Evolutionary conservation across 2,797 vertebrate genomes (phyloP), one percentile per base, ranked within the genome.

Genomic region (Liparis tanakae): DNA sequence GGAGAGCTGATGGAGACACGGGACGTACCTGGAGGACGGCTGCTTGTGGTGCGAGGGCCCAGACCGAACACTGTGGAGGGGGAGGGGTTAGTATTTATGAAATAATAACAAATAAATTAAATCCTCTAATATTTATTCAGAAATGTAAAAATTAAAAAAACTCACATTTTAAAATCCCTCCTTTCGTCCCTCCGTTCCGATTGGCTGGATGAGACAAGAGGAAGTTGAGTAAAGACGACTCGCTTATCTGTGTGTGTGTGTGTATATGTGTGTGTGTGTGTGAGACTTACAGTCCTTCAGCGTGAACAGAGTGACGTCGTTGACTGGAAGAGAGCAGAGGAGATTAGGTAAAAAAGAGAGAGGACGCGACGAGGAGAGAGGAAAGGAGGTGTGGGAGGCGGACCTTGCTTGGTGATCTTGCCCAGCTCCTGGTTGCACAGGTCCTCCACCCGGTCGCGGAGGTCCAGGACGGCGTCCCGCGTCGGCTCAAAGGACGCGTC

Each of bases 371-470:
- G 34, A 33, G 12, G 25, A 15, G 0, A 14, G 4, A 13, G 14
- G 39, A 22, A 12, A 59, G 5, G 5, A 0, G 0, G 12, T 14
- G 20, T 6, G 1, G 15, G 8, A n/a, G 14, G 10, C 10, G 5
- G 4, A 95, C 95, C 93, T 84, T 89, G 91, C 74, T 93, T 94
- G 74, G 82, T 92, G 84, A 95, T 92, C 81, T 92, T 94, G 41
- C 87, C 58, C 50, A 95, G 88, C 68, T 95, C 93, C 22, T 89
- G 84, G 85, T 95, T 94, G 82, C 94, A 95, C 74, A 95, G 65
- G 39, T 94, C 93, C 82, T 95, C 94, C 69, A 95, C 88, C 37
- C 55, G 83, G 18, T 94, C 92, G 76, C 86, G 89, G 50, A 95
- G 90, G 64, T 93, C 90, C 72, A 92, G 53, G 54, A 95, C 46